These are phyloP conservation scores for Eurosta solidaginis DNA, from an alignment of 1,140 invertebrate species.

Conservation along the genomic window DNA sequence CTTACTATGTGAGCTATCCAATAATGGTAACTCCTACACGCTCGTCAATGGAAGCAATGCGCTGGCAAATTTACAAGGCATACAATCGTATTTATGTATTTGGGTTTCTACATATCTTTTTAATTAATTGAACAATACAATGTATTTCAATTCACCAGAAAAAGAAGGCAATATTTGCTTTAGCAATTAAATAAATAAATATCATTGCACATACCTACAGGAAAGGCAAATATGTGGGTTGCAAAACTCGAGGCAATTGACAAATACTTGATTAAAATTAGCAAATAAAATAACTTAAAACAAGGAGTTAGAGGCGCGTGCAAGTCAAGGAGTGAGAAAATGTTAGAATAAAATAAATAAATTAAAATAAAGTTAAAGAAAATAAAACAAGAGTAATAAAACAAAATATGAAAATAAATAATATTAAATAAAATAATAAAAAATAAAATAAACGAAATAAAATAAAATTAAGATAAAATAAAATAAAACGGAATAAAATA, in stretches of 20 bases:
- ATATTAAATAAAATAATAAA: background rate
- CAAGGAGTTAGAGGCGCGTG: background rate
- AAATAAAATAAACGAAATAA: background rate
- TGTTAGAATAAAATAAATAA: background rate
- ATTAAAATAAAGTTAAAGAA: background rate
- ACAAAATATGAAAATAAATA: background rate
- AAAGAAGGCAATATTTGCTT: background rate
- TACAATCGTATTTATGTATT: background rate
- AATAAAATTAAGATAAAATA: background rate
- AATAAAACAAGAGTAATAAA: background rate
- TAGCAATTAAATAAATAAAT: background rate
- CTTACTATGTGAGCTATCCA: background rate
- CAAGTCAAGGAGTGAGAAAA: background rate
- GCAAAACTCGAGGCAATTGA: slow-evolving; percentile 14
- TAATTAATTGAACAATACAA: slow-evolving; percentile 23
- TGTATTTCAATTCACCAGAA: background rate
- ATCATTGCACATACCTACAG: background rate
- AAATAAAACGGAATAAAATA: background rate
- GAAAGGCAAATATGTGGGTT: background rate
- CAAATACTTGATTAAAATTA: background rate
- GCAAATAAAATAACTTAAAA: background rate
- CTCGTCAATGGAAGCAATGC: background rate
- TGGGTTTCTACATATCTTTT: background rate
- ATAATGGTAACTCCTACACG: background rate
- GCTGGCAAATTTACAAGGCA: background rate